Evolutionary conservation across 2,888 invertebrate genomes (phyloP).

Genomic region (Tolmerus cingulatus): DNA sequence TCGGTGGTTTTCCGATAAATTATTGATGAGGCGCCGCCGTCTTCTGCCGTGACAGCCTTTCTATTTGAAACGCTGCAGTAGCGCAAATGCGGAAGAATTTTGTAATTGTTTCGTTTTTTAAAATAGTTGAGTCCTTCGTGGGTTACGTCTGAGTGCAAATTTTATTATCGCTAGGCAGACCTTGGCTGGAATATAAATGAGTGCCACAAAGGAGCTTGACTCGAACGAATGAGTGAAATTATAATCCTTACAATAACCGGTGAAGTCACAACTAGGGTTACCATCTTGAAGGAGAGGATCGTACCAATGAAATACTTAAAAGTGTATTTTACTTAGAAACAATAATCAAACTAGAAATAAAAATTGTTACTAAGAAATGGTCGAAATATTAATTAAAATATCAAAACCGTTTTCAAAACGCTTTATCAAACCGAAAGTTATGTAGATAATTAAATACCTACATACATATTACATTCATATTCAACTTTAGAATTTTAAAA

Average conservation of each 20-base stretch:
- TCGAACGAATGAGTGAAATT: neutral
- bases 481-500: too few relatives aligned
- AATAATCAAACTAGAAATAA: too few relatives aligned
- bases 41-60: neutral
- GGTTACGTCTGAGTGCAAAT: neutral
- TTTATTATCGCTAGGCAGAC: neutral
- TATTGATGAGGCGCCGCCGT: conserved; percentile 2
- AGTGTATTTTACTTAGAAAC: too few relatives aligned
- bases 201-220: neutral
- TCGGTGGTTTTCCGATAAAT: conserved; percentile 9
- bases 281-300: neutral
- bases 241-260: neutral
- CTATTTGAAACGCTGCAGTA: conserved; percentile 12
- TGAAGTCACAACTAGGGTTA: neutral
- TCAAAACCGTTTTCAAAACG: too few relatives aligned
- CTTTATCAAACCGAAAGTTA: too few relatives aligned
- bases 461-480: too few relatives aligned
- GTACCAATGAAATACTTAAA: too few relatives aligned
- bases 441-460: too few relatives aligned
- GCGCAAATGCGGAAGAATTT: neutral
- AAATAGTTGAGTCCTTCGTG: neutral
- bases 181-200: neutral
- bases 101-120: neutral
- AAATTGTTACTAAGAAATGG: too few relatives aligned
- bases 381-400: too few relatives aligned